Conservation (phyloP, 1,140 invertebrate species). For the Acromyrmex heyeri region DNA sequence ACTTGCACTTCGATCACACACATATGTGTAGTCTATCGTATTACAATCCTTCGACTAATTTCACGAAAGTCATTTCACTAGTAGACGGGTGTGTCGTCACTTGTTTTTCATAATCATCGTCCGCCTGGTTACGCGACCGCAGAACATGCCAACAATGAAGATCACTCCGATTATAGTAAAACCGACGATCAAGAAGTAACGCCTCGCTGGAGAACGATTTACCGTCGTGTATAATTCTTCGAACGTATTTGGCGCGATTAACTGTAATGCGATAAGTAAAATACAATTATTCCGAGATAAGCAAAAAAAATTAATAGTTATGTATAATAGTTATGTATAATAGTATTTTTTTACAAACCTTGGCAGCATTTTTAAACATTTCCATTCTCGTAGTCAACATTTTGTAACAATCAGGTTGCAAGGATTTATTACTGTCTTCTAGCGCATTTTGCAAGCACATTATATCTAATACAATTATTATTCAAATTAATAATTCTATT, state of each 20-base stretch:
- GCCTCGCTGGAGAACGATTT: conserved; percentile 92
- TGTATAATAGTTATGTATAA: background rate
- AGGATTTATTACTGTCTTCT: conserved; percentile 89
- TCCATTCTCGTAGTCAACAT: conserved; percentile 93
- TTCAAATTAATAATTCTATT: conserved; percentile 3
- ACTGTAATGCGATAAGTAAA: conserved; percentile 76
- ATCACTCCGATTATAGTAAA: conserved; percentile 91
- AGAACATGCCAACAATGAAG: conserved; percentile 94
- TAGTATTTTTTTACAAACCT: conserved; percentile 88
- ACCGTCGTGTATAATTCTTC: conserved; percentile 89
- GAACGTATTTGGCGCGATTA: conserved; percentile 89
- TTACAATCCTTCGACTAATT: conserved; percentile 38
- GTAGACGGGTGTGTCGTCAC: conserved; percentile 83
- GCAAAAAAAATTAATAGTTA: background rate
- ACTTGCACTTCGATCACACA: conserved; percentile 15
- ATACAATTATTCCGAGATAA: background rate
- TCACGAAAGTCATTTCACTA: conserved; percentile 49
- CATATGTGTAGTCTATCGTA: background rate
- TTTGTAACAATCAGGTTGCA: conserved; percentile 92
- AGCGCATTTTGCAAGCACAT: conserved; percentile 93
- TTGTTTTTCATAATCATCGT: conserved; percentile 91
- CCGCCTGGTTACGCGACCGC: conserved; percentile 92
- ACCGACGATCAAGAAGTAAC: conserved; percentile 92
- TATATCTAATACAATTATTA: conserved; percentile 89
- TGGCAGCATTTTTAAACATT: conserved; percentile 95